Percentiles rank a stretch among this genome's conserved stretches.
Conservation (phyloP, 1,140 invertebrate genomes). For the Drosophila persimilis region DNA sequence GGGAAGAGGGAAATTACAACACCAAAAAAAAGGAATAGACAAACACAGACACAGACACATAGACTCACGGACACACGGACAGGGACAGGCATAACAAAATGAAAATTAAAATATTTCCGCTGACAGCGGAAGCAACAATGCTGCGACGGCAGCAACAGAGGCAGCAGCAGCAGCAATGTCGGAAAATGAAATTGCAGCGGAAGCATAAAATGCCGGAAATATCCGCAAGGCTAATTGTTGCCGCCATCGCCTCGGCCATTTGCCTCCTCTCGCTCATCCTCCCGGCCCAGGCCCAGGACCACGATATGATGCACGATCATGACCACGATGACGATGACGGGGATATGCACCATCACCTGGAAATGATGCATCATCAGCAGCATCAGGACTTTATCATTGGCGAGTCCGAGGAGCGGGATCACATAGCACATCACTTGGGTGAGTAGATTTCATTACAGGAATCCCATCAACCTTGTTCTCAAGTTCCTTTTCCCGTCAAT, state of each 20-base stretch:
- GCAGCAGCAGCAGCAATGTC: conserved; percentile 21
- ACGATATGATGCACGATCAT: conserved; percentile 54
- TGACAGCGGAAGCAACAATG: conserved; percentile 60
- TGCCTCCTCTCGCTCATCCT: conserved; percentile 33
- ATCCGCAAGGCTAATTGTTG: conserved; percentile 81
- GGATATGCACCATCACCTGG: conserved; percentile 51
- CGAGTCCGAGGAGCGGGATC: conserved; percentile 76
- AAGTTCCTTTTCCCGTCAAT: too few species aligned
- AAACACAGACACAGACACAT: conserved; percentile 9
- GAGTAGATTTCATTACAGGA: conserved; percentile 17
- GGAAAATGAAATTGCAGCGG: conserved; percentile 69
- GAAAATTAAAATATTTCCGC: conserved; percentile 79
- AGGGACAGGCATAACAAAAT: conserved; percentile 50
- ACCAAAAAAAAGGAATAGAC: conserved; percentile 15
- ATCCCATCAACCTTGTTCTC: too few species aligned
- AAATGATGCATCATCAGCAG: conserved; percentile 52
- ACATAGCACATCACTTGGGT: conserved; percentile 80
- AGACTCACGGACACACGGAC: background rate
- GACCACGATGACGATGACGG: conserved; percentile 25
- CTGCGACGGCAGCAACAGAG: conserved; percentile 10
- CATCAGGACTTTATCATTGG: conserved; percentile 71
- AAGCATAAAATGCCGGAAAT: conserved; percentile 81
- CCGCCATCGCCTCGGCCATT: conserved; percentile 51
- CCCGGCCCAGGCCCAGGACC: conserved; percentile 33
- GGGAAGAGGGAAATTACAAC: conserved; percentile 5